Base-by-base conservation (phyloP, 2,113 vertebrate genomes). In the Ursus arctos region DNA sequence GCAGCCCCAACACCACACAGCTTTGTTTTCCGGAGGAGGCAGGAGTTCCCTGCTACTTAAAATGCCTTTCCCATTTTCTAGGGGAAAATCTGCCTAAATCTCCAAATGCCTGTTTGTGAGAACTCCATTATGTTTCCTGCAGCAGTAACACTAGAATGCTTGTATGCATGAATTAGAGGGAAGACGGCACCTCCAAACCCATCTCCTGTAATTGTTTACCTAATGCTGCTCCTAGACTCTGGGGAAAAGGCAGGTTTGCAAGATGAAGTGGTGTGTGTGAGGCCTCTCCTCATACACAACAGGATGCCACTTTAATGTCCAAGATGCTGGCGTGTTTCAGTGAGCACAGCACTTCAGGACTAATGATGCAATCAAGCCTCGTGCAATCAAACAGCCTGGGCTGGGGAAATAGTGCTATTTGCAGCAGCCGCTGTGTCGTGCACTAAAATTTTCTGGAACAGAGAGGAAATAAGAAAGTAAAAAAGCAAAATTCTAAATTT, bases 271-370 rank as follows among this genome's bases (percentile, higher is more conserved):
- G 98, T 98, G 98, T 98, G 98, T 99, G 98, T 98, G 98, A 99
- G 98, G 98, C 99, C 98, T 99, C 99, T 99, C 98, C 98, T 99
- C 99, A 99, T 99, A 99, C 99, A 99, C 99, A 99, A 99, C 99
- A 98, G 99, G 99, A 99, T 98, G 99, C 99, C 99, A 99, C 99
- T 99, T 99, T 99, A 99, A 99, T 99, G 99, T 99, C 99, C 99
- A 99, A 99, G 99, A 99, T 98, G 99, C 99, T 98, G 98, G 99
- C 98, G 99, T 99, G 99, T 99, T 98, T 99, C 99, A 99, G 99
- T 99, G 99, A 99, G 99, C 99, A 99, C 99, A 99, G 99, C 99
- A 99, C 99, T 99, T 99, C 99, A 99, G 99, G 98, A 99, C 99
- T 99, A 99, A 99, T 99, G 99, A 99, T 99, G 99, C 99, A 99